Evolutionary conservation across 2,113 vertebrate species (phyloP).

Genomic region (Apteryx owenii): DNA sequence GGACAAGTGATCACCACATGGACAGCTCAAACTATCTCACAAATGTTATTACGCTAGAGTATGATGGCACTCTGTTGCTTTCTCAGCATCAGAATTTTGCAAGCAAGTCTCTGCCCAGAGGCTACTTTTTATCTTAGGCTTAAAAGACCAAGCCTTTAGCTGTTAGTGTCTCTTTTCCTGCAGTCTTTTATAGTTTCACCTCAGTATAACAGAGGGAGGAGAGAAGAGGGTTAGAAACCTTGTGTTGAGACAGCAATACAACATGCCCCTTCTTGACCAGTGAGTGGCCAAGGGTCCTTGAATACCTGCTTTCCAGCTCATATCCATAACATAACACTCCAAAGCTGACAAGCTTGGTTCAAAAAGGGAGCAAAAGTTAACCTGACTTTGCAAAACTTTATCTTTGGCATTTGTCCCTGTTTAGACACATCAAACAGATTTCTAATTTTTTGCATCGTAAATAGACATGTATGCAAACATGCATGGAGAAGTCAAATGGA

Average conservation of each 20-base stretch:
- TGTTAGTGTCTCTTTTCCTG: background rate
- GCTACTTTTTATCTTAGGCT: background rate
- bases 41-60: background rate
- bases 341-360: background rate
- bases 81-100: background rate
- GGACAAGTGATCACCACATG: background rate
- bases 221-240: background rate
- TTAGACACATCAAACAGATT: background rate
- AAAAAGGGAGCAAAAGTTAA: background rate
- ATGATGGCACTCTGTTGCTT: background rate
- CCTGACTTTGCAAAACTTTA: background rate
- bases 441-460: background rate
- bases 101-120: background rate
- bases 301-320: background rate
- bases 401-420: background rate
- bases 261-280: background rate
- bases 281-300: background rate
- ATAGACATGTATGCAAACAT: background rate
- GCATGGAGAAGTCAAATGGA: background rate
- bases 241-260: background rate
- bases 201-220: background rate
- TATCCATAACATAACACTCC: accelerated
- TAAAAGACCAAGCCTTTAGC: background rate
- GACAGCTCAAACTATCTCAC: background rate
- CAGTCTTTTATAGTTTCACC: background rate